Evolutionary conservation across 1,140 invertebrate genomes (phyloP), one percentile per base, ranked within the genome.

Genomic region (Wasmannia auropunctata): DNA sequence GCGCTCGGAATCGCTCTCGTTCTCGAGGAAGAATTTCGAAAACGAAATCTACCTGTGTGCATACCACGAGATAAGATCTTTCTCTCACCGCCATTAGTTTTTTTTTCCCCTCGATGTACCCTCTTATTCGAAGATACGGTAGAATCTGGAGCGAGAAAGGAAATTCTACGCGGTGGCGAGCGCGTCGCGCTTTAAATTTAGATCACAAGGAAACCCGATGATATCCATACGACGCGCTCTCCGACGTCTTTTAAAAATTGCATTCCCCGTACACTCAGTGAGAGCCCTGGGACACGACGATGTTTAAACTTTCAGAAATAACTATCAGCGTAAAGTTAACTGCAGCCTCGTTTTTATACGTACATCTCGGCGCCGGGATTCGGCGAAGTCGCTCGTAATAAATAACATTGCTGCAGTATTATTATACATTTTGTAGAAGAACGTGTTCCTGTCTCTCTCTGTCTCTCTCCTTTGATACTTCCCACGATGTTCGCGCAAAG

Each of bases 121-220:
- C 16, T 46, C 5, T 31, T 22, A n/a, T 10, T 4, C 51, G 67
- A 60, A 51, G 56, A 84, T 49, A 76, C 8, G 60, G 58, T 37
- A 80, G 25, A 72, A 83, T 83, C 63, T 6, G 46, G 22, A 25
- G 40, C n/a, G 4, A 65, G 40, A 31, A 46, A 76, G 37, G n/a
- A 75, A 69, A 75, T 54, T 65, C 40, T 40, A 58, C 58, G 37
- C 37, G 10, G 14, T 6, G 34, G 37, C 58, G 62, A n/a, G 46
- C 69, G 37, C 14, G 51, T 14, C 37, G 28, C 51, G 56, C 40
- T 89, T 89, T 89, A 89, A 89, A 89, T 88, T 88, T 86, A 89
- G 87, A 80, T 74, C 67, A 11, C 46, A 19, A 34, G 49, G 51
- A 34, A 54, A 40, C 54, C 22, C 14, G 37, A 70, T 46, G 56